Percentiles rank a stretch among this genome's conserved stretches.
Evolutionary conservation across 2,797 vertebrate species (phyloP).

Genomic region (Cryptoblepharus egeriae): DNA sequence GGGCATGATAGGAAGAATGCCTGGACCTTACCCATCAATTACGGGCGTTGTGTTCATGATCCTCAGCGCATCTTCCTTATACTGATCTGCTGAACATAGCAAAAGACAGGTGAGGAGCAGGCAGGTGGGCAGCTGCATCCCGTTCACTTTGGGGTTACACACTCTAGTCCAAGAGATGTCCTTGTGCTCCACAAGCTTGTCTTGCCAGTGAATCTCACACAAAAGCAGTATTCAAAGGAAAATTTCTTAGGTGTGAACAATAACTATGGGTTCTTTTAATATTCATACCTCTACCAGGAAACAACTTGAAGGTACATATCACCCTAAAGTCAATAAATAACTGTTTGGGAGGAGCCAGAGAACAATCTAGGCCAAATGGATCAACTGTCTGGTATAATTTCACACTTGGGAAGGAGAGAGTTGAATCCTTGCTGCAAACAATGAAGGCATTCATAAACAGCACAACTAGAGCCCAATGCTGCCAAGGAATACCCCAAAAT

Average conservation of each 20-base stretch:
- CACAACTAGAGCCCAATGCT: too few relatives aligned
- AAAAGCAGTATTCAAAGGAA: background rate
- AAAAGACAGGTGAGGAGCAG: constrained; percentile 58
- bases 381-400: background rate
- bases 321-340: constrained; percentile 53
- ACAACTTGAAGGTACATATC: background rate
- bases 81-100: constrained; percentile 40
- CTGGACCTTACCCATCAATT: constrained; percentile 75
- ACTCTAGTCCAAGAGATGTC: accelerated
- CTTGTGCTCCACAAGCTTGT: too few relatives aligned
- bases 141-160: too few relatives aligned
- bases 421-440: background rate
- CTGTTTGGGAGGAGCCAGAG: accelerated
- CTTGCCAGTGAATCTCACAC: too few relatives aligned
- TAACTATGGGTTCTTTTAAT: background rate
- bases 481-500: too few relatives aligned
- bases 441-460: too few relatives aligned
- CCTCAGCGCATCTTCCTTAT: constrained; percentile 35
- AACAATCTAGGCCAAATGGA: too few relatives aligned
- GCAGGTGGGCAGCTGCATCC: background rate
- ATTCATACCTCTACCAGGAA: too few relatives aligned
- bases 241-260: too few relatives aligned
- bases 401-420: background rate
- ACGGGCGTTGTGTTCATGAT: constrained; percentile 68
- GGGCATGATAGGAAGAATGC: too few relatives aligned